These are phyloP conservation scores for Orthosia incerta DNA, from an alignment of 2,888 invertebrate genomes.

Conservation along the genomic window DNA sequence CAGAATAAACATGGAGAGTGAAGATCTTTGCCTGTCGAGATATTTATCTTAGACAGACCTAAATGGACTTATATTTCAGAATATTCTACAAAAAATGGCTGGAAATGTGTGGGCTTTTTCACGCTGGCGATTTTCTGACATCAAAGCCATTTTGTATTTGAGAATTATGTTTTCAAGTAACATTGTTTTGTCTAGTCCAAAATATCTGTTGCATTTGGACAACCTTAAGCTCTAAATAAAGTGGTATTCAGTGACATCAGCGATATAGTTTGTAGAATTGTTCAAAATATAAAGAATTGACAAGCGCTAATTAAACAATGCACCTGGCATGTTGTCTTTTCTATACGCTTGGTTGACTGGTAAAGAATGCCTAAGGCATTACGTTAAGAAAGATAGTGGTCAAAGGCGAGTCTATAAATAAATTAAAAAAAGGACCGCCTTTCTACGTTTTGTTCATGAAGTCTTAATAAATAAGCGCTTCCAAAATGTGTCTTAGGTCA, in stretches of 20 bases:
- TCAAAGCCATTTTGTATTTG: neutral
- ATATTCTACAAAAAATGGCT: constrained; percentile 45
- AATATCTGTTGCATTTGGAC: too few relatives aligned
- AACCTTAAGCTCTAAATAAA: neutral
- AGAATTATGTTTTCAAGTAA: constrained; percentile 9
- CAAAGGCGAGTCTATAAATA: too few relatives aligned
- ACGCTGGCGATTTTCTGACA: constrained; percentile 15
- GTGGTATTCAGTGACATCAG: neutral
- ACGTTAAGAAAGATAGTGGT: too few relatives aligned
- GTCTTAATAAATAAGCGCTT: too few relatives aligned
- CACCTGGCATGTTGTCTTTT: too few relatives aligned
- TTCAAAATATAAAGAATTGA: neutral
- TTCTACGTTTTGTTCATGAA: too few relatives aligned
- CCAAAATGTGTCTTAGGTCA: too few relatives aligned
- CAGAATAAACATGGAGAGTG: constrained; percentile 59
- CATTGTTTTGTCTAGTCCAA: neutral
- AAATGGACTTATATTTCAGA: constrained; percentile 58
- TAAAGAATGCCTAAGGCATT: too few relatives aligned
- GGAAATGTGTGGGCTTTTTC: constrained; percentile 8
- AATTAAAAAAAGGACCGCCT: too few relatives aligned
- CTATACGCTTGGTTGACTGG: too few relatives aligned
- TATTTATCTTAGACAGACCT: constrained; percentile 53
- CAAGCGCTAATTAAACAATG: too few relatives aligned
- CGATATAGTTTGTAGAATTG: neutral
- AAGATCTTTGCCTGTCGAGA: constrained; percentile 54